These are phyloP conservation scores for Agrilus planipennis DNA, from an alignment of 1,140 invertebrate genomes.

Conservation along the genomic window DNA sequence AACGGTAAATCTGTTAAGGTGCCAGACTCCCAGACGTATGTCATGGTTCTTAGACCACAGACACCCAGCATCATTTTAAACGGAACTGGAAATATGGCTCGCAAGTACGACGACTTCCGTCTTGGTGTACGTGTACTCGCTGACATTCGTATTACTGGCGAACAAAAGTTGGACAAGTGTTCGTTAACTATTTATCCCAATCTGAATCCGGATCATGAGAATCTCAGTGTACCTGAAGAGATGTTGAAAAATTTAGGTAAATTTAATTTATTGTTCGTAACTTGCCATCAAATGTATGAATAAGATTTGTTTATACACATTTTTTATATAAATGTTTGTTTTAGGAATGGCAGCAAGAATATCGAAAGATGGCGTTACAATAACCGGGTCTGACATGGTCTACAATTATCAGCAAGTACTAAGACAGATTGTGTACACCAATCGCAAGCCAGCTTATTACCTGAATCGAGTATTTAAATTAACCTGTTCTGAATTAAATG, in stretches of 20 bases:
- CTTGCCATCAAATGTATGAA: too few species aligned
- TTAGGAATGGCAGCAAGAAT: constrained; percentile 49
- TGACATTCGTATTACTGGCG: constrained; percentile 59
- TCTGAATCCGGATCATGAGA: constrained; percentile 89
- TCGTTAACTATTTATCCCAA: constrained; percentile 85
- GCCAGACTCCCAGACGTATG: constrained; percentile 66
- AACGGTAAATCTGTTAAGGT: constrained; percentile 58
- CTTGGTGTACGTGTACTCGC: constrained; percentile 74
- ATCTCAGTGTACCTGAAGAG: constrained; percentile 61
- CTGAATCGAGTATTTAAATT: constrained; percentile 89
- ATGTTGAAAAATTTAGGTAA: constrained; percentile 57
- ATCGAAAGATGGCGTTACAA: constrained; percentile 69
- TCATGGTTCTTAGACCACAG: constrained; percentile 76
- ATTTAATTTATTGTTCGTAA: too few species aligned
- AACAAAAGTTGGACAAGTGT: constrained; percentile 60
- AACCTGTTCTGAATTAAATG: constrained; percentile 85
- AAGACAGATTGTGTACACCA: constrained; percentile 83
- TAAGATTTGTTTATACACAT: background rate
- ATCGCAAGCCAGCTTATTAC: constrained; percentile 87
- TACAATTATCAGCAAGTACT: constrained; percentile 76
- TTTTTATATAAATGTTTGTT: too few species aligned
- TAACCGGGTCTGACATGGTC: constrained; percentile 73
- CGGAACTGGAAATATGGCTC: constrained; percentile 67
- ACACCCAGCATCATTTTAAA: constrained; percentile 74
- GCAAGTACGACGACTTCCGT: constrained; percentile 77